Conservation (phyloP, 2,888 invertebrate species). For the Hydriomena furcata region DNA sequence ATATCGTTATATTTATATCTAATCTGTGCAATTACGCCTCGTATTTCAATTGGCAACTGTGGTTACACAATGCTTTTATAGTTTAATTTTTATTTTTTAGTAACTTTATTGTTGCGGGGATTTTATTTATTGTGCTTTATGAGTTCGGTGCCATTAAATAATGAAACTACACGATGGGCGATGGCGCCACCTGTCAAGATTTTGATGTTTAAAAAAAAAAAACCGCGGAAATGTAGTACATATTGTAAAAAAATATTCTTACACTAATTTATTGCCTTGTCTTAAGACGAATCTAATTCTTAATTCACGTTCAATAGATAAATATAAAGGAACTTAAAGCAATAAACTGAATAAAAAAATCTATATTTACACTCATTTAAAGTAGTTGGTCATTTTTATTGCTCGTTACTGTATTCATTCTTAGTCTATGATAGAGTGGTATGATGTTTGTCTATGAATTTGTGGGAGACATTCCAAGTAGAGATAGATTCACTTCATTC, state of each 20-base stretch:
- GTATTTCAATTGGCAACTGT: constrained; percentile 29
- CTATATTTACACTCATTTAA: constrained; percentile 14
- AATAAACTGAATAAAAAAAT: constrained; percentile 14
- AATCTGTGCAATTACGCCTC: constrained; percentile 32
- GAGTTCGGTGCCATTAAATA: constrained; percentile 25
- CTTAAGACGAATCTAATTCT: constrained; percentile 2
- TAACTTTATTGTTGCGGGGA: constrained; percentile 14
- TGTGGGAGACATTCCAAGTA: constrained; percentile 42
- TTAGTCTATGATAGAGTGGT: constrained; percentile 12
- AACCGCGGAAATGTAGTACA: constrained; percentile 8
- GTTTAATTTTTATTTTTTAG: not conserved
- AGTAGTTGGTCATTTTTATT: constrained; percentile 22
- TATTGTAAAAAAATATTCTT: constrained; percentile 4
- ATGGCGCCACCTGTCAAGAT: constrained; percentile 7
- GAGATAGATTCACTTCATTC: constrained; percentile 32
- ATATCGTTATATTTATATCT: constrained; percentile 11
- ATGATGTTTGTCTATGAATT: constrained; percentile 9
- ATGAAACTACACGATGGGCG: not conserved
- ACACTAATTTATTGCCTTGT: constrained; percentile 7
- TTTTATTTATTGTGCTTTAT: constrained; percentile 21
- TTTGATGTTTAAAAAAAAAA: constrained; percentile 17
- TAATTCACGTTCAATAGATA: not conserved
- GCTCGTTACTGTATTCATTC: constrained; percentile 18
- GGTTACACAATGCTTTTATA: constrained; percentile 15
- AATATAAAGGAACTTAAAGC: constrained; percentile 15